These are phyloP conservation scores for Choristoneura fumiferana DNA, from an alignment of 1,140 invertebrate species.

Conservation along the genomic window DNA sequence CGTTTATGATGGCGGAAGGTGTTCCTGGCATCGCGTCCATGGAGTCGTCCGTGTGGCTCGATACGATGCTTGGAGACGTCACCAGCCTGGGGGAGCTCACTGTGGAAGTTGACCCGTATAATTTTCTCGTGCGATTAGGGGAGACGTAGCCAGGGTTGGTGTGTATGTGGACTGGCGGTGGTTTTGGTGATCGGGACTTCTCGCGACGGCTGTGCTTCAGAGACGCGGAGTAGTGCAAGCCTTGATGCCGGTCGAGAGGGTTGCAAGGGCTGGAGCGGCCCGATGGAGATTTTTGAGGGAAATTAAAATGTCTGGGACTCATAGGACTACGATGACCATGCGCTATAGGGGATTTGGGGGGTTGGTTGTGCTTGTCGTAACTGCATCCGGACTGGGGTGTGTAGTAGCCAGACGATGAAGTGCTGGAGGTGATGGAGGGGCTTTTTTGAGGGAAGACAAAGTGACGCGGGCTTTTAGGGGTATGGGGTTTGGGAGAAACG, in stretches of 20 bases:
- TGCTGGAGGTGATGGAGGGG: conserved; percentile 73
- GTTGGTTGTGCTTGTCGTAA: conserved; percentile 69
- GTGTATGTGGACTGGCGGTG: conserved; percentile 74
- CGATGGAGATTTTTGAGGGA: conserved; percentile 60
- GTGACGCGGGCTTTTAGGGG: conserved; percentile 73
- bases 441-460: conserved; percentile 76
- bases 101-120: conserved; percentile 70
- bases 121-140: conserved; percentile 65
- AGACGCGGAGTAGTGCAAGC: conserved; percentile 60
- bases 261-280: conserved; percentile 60
- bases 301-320: conserved; percentile 73
- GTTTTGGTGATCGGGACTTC: conserved; percentile 66
- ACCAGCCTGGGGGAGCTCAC: conserved; percentile 67
- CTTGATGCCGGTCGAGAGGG: conserved; percentile 38
- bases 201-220: conserved; percentile 62
- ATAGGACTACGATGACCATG: conserved; percentile 69
- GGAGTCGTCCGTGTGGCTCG: conserved; percentile 70
- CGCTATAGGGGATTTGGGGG: conserved; percentile 65
- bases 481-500: conserved; percentile 71
- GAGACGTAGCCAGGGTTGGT: conserved; percentile 77
- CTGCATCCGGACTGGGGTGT: conserved; percentile 75
- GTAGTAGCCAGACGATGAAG: conserved; percentile 73
- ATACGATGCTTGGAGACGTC: conserved; percentile 71
- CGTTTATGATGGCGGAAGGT: conserved; percentile 55
- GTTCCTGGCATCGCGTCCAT: conserved; percentile 61